Evolutionary conservation across 1,140 invertebrate species (phyloP).

Genomic region (Apis laboriosa): DNA sequence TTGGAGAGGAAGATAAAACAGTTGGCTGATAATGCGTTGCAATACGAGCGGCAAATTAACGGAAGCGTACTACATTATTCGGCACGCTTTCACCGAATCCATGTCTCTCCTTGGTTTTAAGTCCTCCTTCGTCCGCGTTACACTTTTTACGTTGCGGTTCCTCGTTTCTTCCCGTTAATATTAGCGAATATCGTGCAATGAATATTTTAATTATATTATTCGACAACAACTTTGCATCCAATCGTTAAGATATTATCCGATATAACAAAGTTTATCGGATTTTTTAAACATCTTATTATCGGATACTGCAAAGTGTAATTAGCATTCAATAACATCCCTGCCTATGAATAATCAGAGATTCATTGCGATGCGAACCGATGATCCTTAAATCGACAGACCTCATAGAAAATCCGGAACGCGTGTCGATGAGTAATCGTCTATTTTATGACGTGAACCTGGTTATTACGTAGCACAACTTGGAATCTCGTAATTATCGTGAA

Average conservation of each 20-base stretch:
- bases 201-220: neutral
- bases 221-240: neutral
- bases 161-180: neutral
- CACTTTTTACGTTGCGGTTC: neutral
- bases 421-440: neutral
- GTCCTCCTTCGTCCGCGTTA: neutral
- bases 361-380: neutral
- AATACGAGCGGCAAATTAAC: constrained; percentile 8
- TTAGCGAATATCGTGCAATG: neutral
- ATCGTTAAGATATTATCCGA: neutral
- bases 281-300: neutral
- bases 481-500: neutral
- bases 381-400: neutral
- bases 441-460: neutral
- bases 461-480: too few species aligned
- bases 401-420: constrained; percentile 9
- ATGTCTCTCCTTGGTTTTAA: neutral
- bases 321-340: neutral
- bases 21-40: neutral
- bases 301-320: neutral
- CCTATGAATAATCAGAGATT: constrained; percentile 17
- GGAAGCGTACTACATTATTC: constrained; percentile 13
- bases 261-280: neutral
- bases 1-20: neutral
- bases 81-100: constrained; percentile 46